Evolutionary conservation across 1,140 invertebrate genomes (phyloP).

Genomic region (Drosophila auraria): DNA sequence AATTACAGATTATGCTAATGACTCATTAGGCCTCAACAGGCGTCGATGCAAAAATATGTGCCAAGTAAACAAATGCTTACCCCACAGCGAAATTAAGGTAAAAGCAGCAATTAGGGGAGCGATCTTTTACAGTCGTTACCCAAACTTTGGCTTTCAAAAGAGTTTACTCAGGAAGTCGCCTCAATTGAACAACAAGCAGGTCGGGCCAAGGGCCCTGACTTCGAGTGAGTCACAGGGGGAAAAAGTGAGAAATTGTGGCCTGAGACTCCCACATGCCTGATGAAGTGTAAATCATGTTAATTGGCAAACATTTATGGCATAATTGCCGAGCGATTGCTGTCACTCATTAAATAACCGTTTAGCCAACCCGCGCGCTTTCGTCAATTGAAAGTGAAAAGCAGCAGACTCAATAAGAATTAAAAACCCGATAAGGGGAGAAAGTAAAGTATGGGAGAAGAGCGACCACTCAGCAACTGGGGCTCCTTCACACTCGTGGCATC

Average conservation of each 20-base stretch:
- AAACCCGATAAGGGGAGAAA: conserved; percentile 40
- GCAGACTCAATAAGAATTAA: conserved; percentile 15
- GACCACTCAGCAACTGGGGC: conserved; percentile 13
- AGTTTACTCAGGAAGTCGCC: conserved; percentile 5
- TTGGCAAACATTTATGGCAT: conserved; percentile 74
- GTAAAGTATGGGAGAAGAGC: conserved; percentile 12
- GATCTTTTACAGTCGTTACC: conserved; percentile 5
- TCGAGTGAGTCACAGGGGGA: background rate
- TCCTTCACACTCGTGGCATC: background rate
- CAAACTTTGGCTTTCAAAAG: conserved; percentile 7
- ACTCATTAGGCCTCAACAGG: conserved; percentile 12
- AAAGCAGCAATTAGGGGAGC: conserved; percentile 10
- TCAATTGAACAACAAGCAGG: conserved; percentile 5
- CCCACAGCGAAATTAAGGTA: conserved; percentile 8
- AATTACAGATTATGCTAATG: conserved; percentile 38
- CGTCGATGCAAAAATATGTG: conserved; percentile 20
- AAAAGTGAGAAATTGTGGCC: background rate
- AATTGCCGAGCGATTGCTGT: conserved; percentile 49
- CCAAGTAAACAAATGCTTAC: conserved; percentile 16
- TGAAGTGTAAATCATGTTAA: conserved; percentile 76
- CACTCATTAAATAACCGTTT: conserved; percentile 73
- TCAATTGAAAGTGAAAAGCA: conserved; percentile 70
- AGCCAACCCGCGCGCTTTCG: conserved; percentile 24
- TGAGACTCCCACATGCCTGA: conserved; percentile 13
- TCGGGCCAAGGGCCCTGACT: conserved; percentile 1